Conservation (phyloP, 2,888 invertebrate genomes). For the Prosopocoilus inquinatus region DNA sequence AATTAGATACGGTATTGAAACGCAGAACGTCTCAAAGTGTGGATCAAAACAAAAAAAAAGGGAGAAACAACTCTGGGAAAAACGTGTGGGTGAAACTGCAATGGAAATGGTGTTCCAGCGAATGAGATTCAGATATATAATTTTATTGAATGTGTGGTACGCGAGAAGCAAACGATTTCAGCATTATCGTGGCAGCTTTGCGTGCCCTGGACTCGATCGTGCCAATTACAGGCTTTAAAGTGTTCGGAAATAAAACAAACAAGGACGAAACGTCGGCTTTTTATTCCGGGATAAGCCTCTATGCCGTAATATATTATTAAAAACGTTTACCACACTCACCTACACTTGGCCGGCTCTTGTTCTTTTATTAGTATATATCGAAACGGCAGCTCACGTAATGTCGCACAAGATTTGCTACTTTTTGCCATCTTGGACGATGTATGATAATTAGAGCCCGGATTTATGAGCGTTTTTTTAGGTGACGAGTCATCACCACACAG, state of each 20-base stretch:
- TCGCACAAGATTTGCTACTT: not conserved
- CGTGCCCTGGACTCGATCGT: constrained; percentile 42
- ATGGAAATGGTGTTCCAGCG: too few relatives aligned
- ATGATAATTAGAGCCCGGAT: too few relatives aligned
- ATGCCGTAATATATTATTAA: constrained; percentile 34
- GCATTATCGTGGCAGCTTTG: constrained; percentile 28
- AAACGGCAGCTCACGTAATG: not conserved
- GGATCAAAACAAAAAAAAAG: too few relatives aligned
- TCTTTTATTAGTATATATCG: not conserved
- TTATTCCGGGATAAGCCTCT: constrained; percentile 34
- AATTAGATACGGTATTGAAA: too few relatives aligned
- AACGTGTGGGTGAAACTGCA: too few relatives aligned
- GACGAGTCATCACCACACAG: too few relatives aligned
- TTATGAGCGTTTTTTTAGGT: too few relatives aligned
- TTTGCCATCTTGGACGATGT: too few relatives aligned
- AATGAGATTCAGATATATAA: constrained; percentile 1
- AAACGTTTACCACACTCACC: constrained; percentile 28
- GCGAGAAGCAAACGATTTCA: constrained; percentile 4
- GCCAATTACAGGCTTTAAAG: constrained; percentile 45
- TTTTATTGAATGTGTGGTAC: not conserved
- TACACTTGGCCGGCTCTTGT: constrained; percentile 8
- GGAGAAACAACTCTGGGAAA: too few relatives aligned
- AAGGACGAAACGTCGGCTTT: constrained; percentile 33
- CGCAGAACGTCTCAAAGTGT: too few relatives aligned
- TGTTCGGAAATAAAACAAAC: constrained; percentile 42